Percentiles rank a stretch among this genome's conserved stretches.
Evolutionary conservation across 2,888 invertebrate genomes (phyloP).

Genomic region (Ophraella communa): DNA sequence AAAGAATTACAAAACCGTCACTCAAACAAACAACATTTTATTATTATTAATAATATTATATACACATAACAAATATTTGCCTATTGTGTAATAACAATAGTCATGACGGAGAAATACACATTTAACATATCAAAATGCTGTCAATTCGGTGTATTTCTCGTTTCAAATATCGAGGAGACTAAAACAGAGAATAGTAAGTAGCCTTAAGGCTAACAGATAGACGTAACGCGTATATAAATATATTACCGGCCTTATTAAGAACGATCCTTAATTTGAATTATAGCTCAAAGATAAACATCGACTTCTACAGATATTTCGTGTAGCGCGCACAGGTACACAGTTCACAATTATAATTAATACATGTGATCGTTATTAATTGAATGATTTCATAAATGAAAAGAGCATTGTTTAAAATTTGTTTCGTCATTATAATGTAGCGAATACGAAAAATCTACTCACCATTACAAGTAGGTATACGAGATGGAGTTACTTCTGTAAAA

Average conservation of each 20-base stretch:
- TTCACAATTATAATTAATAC: constrained; percentile 7
- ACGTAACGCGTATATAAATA: neutral
- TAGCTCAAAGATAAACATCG: constrained; percentile 25
- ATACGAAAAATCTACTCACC: no score
- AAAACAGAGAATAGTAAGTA: neutral
- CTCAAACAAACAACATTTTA: no score
- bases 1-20: neutral
- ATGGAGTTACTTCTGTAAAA: no score
- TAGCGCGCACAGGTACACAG: constrained; percentile 16
- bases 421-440: no score
- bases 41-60: no score
- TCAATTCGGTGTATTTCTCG: constrained; percentile 1
- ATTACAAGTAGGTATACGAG: no score
- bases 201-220: neutral
- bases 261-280: constrained; percentile 31
- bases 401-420: neutral
- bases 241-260: constrained; percentile 20
- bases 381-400: neutral
- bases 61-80: neutral
- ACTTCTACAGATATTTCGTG: constrained; percentile 18
- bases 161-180: neutral
- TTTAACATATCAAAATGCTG: constrained; percentile 6
- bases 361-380: constrained; percentile 10
- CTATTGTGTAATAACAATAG: neutral
- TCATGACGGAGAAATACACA: neutral